Evolutionary conservation across 2,888 invertebrate species (phyloP), one percentile per base, ranked within the genome.

Genomic region (Lithophane leautieri): DNA sequence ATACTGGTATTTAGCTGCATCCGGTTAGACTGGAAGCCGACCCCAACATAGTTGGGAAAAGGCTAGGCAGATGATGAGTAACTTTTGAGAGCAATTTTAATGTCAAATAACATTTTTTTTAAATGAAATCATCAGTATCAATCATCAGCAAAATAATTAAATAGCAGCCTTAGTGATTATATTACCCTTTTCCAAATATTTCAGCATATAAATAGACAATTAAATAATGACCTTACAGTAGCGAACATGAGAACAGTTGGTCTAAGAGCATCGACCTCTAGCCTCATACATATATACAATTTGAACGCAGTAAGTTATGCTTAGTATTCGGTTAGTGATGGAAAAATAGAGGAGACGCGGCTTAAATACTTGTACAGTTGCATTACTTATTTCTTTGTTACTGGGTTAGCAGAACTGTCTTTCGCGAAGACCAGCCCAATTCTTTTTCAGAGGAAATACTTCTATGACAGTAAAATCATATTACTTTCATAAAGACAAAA

Each of bases 271-370:
- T 62, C 28, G 70, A 80, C 80, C 80, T 76, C 50, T 56, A 62
- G 60, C 47, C 70, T 70, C 76, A 79, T 80, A 79, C 76, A 66
- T 79, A 79, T 80, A 70, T 76, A 76, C 67, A 44, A 70, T 67
- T 69, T 56, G 63, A 73, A 63, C 44, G 66, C 58, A 60, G 68
- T 74, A 69, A 79, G 16, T 65, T 69, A 76, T 67, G 70, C 52
- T 62, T 40, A 47, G 50, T n/a, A 67, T 28, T 80, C 28, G 34
- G 61, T 56, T 34, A 12, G 34, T 54, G 56, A 70, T 62, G 16
- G 40, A 68, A 69, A 63, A 73, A 68, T 25, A 65, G 4, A 60
- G 14, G 12, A 56, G 54, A 47, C 22, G 25, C 52, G 22, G 19
- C 19, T 75, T 4, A 7, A 34, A 42, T 65, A 50, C 50, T 60